Evolutionary conservation across 2,888 invertebrate species (phyloP), one percentile per base, ranked within the genome.

Genomic region (Sphaerophoria taeniata): DNA sequence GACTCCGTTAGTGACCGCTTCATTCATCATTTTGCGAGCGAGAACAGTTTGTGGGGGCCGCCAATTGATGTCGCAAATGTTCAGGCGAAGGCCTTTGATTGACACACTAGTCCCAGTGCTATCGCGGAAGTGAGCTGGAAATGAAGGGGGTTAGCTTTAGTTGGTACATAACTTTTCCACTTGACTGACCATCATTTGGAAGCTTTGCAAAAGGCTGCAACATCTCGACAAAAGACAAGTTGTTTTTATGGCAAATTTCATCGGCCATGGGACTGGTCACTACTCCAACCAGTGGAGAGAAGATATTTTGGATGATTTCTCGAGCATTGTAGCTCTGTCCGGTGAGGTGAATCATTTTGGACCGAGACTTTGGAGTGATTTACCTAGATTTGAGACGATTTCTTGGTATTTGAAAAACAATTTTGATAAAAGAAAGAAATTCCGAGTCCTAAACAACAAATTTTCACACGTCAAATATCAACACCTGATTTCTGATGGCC

Each of bases 271-370:
- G 93, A 89, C 97, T 97, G 90, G 96, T 95, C 88, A 98, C 93
- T 33, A 97, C 96, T 63, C 97, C 98, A 87, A 98, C 94, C 91
- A 96, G 94, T 0, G 98, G 98, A 58, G 97, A 97, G 93, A 98
- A 98, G 53, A 97, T 95, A 92, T 95, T 96, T 92, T 96, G 96
- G 88, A 98, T 96, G 91, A 98, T 97, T 92, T 98, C 98, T 89
- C 96, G 95, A 4, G 96, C 94, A 89, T 95, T 95, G 89, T 94
- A 93, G 90, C 94, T 95, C 89, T 94, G 94, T 88, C 94, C 94
- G 87, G 95, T 91, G 87, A 92, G 88, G 87, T 92, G 92, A 83
- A 92, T 92, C 92, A 92, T 92, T 84, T 78, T 87, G 6, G 6
- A 24, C 9, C 4, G n/a, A 7, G 43, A 61, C 33, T 61, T 6